Percentiles rank a stretch among this genome's conserved stretches.
These are phyloP conservation scores for Solenopsis invicta DNA, from an alignment of 1,140 invertebrate species.

Conservation along the genomic window DNA sequence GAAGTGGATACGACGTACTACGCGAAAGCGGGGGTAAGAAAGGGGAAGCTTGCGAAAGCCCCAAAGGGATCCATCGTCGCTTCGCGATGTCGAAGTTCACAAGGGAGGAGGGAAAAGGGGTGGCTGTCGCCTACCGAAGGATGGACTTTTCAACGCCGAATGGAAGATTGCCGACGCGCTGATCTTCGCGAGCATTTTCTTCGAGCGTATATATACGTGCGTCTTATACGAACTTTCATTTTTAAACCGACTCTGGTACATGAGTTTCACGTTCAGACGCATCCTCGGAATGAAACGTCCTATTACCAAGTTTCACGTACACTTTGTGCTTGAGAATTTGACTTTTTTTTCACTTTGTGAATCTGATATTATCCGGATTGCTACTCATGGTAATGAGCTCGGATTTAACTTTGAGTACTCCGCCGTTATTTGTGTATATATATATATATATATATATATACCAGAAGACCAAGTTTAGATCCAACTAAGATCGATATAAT, in stretches of 20 bases:
- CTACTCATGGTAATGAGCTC: no score
- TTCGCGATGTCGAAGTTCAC: conserved; percentile 39
- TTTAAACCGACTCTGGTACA: neutral
- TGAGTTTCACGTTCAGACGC: conserved; percentile 11
- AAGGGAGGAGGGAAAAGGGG: neutral
- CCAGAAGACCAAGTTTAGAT: neutral
- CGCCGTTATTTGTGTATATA: neutral
- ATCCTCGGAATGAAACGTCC: neutral
- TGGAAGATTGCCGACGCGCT: neutral
- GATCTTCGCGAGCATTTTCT: conserved; percentile 12
- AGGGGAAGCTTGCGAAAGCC: conserved; percentile 33
- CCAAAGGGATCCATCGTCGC: conserved; percentile 60
- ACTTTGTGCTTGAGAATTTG: neutral
- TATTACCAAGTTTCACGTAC: conserved; percentile 30
- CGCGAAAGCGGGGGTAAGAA: neutral
- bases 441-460: no score
- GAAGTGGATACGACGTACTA: conserved; percentile 40
- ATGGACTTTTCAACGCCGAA: conserved; percentile 23
- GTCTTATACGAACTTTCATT: conserved; percentile 6
- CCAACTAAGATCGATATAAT: neutral
- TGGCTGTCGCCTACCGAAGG: conserved; percentile 2
- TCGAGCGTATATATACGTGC: neutral
- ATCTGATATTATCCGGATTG: neutral
- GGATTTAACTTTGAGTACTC: neutral
- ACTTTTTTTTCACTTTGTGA: conserved; percentile 1